Conservation (phyloP, 2,888 invertebrate genomes). For the Dasypolia templi region DNA sequence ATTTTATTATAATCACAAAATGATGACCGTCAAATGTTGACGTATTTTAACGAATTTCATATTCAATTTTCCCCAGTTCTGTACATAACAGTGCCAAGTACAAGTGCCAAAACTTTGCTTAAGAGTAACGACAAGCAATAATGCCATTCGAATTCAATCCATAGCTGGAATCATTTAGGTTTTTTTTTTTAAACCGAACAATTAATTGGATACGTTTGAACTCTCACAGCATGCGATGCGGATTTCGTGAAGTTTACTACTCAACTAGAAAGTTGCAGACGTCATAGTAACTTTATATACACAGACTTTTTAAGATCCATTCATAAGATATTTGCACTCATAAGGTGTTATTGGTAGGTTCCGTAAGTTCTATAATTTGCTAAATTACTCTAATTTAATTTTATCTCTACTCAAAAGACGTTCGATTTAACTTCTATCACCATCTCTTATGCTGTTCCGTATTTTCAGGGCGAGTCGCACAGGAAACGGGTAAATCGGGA, state of each 20-base stretch:
- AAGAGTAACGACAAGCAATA: too few species aligned
- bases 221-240: not conserved
- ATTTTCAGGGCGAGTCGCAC: not conserved
- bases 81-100: slow-evolving; percentile 19
- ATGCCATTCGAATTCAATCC: not conserved
- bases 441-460: not conserved
- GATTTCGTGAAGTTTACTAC: not conserved
- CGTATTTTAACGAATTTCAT: not conserved
- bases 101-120: not conserved
- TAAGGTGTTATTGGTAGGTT: not conserved
- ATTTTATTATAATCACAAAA: not conserved
- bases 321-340: slow-evolving; percentile 26
- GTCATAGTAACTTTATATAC: not conserved
- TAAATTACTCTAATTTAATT: slow-evolving; percentile 8
- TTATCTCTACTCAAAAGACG: not conserved
- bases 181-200: not conserved
- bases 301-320: not conserved
- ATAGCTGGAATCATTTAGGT: not conserved
- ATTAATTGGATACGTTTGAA: not conserved
- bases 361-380: not conserved
- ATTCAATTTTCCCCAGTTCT: not conserved
- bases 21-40: not conserved
- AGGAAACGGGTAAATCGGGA: too few species aligned
- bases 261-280: slow-evolving; percentile 9
- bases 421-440: not conserved